These are phyloP conservation scores for Paraescarpia echinospica DNA, from an alignment of 1,140 invertebrate genomes.

Conservation along the genomic window DNA sequence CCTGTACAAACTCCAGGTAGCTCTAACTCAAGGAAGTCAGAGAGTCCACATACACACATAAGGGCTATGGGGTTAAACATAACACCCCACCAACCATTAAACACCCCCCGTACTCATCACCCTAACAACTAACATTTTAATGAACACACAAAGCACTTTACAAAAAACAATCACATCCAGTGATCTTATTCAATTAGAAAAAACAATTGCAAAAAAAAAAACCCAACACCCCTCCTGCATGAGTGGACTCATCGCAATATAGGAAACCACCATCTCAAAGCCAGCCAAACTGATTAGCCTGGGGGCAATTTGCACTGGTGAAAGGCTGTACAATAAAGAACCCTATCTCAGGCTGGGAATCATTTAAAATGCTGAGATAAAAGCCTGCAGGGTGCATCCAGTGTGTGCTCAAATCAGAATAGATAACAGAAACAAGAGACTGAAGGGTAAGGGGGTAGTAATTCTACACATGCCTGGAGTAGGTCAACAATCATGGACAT, in stretches of 20 bases:
- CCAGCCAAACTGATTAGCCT: slow-evolving; percentile 3
- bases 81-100: background rate
- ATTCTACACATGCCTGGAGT: background rate
- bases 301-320: background rate
- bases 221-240: background rate
- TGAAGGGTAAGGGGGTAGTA: background rate
- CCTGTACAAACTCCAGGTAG: background rate
- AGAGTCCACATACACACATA: background rate
- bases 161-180: background rate
- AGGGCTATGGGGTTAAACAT: background rate
- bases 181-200: background rate
- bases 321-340: background rate
- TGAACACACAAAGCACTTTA: background rate
- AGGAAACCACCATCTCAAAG: background rate
- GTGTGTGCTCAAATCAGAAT: background rate
- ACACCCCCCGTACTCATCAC: background rate
- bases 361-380: background rate
- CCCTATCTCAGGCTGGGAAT: background rate
- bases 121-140: background rate
- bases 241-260: background rate
- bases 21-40: background rate
- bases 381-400: background rate
- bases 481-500: background rate
- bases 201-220: background rate
- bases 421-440: background rate